Evolutionary conservation across 1,140 invertebrate species (phyloP).

Genomic region (Panagrolaimus sp.): DNA sequence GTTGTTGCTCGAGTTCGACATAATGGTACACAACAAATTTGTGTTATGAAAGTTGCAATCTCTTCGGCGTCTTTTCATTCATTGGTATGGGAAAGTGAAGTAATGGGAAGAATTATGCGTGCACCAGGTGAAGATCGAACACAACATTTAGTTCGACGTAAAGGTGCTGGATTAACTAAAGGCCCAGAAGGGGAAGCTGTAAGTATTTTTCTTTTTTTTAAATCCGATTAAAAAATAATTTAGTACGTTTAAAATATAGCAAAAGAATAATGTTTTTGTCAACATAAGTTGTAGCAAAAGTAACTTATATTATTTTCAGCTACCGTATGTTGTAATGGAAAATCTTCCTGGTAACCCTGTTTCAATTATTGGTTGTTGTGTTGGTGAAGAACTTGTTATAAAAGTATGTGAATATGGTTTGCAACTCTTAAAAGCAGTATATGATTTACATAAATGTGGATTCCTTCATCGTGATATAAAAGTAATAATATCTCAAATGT

Average conservation of each 20-base stretch:
- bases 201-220: background rate
- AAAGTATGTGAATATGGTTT: constrained; percentile 8
- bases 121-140: background rate
- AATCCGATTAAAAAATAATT: too few relatives aligned
- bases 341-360: constrained; percentile 10
- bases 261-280: too few relatives aligned
- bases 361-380: background rate
- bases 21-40: background rate
- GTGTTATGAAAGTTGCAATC: constrained; percentile 2
- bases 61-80: background rate
- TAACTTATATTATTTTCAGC: background rate
- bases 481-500: background rate
- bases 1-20: background rate
- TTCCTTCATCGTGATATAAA: constrained; percentile 9
- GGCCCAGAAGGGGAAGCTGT: background rate
- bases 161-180: background rate
- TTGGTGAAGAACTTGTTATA: background rate
- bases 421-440: background rate
- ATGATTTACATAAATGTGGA: constrained; percentile 6
- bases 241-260: too few relatives aligned
- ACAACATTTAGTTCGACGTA: background rate
- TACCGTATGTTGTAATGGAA: constrained; percentile 5
- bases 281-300: too few relatives aligned
- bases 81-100: constrained; percentile 5
- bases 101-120: background rate